Evolutionary conservation across 2,888 invertebrate genomes (phyloP).

Genomic region (Crossocerus cetratus): DNA sequence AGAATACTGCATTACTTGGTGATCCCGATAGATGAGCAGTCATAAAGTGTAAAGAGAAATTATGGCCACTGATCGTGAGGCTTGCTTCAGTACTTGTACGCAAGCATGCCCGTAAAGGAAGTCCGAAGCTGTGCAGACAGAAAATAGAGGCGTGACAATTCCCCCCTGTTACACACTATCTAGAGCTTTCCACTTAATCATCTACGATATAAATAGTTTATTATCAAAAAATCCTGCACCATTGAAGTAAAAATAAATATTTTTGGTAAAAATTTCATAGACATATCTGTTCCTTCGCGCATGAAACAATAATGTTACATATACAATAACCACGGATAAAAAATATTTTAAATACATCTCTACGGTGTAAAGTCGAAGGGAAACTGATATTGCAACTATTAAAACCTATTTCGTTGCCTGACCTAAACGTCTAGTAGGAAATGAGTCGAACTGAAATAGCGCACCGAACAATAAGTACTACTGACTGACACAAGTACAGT

Average conservation of each 20-base stretch:
- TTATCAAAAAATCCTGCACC: constrained; percentile 55
- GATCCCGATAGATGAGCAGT: constrained; percentile 11
- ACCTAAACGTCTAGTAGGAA: constrained; percentile 36
- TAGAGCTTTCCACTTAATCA: constrained; percentile 27
- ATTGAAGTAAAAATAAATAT: constrained; percentile 60
- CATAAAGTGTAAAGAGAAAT: constrained; percentile 12
- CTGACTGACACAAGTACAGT: neutral
- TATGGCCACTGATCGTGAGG: neutral
- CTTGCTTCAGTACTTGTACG: constrained; percentile 7
- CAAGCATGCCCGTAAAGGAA: constrained; percentile 27
- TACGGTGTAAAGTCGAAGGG: constrained; percentile 13
- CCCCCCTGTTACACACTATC: constrained; percentile 15
- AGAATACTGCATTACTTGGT: constrained; percentile 1
- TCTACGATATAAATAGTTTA: constrained; percentile 48
- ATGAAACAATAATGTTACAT: constrained; percentile 40
- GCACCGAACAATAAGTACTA: constrained; percentile 15
- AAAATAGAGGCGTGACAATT: constrained; percentile 34
- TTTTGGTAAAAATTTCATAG: constrained; percentile 49
- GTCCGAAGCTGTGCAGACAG: constrained; percentile 41
- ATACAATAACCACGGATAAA: constrained; percentile 39
- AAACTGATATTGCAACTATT: constrained; percentile 32
- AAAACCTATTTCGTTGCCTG: constrained; percentile 48
- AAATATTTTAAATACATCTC: constrained; percentile 46
- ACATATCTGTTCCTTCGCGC: constrained; percentile 37
- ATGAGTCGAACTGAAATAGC: constrained; percentile 28